phyloP scores from a whole-genome alignment of 2,113 vertebrate species.

The Abramis brama region DNA sequence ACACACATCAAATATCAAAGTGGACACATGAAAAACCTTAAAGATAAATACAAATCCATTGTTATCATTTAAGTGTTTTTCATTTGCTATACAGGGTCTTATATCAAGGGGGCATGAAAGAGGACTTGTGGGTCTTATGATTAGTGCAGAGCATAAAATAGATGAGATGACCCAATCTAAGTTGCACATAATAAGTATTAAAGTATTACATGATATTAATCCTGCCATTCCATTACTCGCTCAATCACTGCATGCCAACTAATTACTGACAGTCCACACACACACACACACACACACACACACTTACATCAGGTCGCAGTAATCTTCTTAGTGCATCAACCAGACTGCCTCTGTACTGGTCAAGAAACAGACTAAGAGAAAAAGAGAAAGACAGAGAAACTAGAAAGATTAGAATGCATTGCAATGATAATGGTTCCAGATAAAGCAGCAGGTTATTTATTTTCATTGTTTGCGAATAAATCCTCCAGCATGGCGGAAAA shows the following conservation, averaged over 20 bases:
- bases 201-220: slow-evolving; percentile 99
- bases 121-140: slow-evolving; percentile 92
- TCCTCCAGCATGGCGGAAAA: slow-evolving; percentile 59
- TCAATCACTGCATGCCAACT: slow-evolving; percentile 86
- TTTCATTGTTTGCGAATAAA: slow-evolving; percentile 79
- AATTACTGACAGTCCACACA: slow-evolving; percentile 86
- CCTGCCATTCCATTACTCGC: slow-evolving; percentile 93
- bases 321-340: slow-evolving; percentile 98
- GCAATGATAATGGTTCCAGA: slow-evolving; percentile 66
- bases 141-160: slow-evolving; percentile 86
- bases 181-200: slow-evolving; percentile 98
- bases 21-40: slow-evolving; percentile 65
- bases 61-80: slow-evolving; percentile 90
- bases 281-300: slow-evolving; percentile 63
- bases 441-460: slow-evolving; percentile 78
- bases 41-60: slow-evolving; percentile 91
- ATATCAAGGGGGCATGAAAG: slow-evolving; percentile 93
- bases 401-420: slow-evolving; percentile 73
- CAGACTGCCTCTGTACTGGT: slow-evolving; percentile 96
- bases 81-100: slow-evolving; percentile 76
- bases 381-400: slow-evolving; percentile 30
- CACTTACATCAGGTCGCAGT: slow-evolving; percentile 94
- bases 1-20: slow-evolving; percentile 59
- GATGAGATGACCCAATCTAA: slow-evolving; percentile 96
- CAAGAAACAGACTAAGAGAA: slow-evolving; percentile 90